Evolutionary conservation across 2,797 vertebrate genomes (phyloP), one percentile per base, ranked within the genome.

Genomic region (Alca torda): DNA sequence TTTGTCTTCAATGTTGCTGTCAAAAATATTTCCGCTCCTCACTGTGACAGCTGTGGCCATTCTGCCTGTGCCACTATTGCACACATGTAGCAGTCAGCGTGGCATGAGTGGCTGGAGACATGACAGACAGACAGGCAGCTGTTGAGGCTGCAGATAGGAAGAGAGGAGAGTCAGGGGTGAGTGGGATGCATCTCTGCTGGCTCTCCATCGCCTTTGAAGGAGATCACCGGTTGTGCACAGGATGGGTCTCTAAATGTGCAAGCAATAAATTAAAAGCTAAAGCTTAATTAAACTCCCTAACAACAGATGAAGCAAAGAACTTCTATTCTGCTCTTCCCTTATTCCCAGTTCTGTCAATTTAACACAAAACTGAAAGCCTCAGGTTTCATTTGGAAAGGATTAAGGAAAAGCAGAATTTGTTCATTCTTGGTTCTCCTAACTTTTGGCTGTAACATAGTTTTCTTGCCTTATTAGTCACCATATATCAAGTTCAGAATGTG

Each of bases 51-150:
- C 39, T 78, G 20, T 46, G 46, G 35, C 16, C 10, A 1, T 84
- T 77, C 56, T 77, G 15, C 20, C 74, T 1, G 1, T 33, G 23
- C 6, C 5, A 3, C 26, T 37, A 0, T 8, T 3, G 0, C 30
- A 48, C 14, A 21, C 1, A 2, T 48, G 20, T 46, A 45, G 9
- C 7, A 18, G 18, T 24, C 48, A 0, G 0, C 12, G 57, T 51
- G 20, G 28, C 48, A 51, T 4, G 2, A 72, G 19, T 4, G 5
- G n/a, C 30, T 79, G 54, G 73, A 61, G 25, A 11, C 13, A 11
- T 53, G 31, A 59, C 3, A 50, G 33, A 26, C 19, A 45, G 24
- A 24, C 5, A 75, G 17, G 14, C 6, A 85, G 24, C 28, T 60
- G 31, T 1, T 57, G 56, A n/a, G 20, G 23, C 23, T 78, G 30